Percentiles rank a stretch among this genome's conserved stretches.
These are phyloP conservation scores for Physeter macrocephalus DNA, from an alignment of 2,113 vertebrate genomes.

Conservation along the genomic window DNA sequence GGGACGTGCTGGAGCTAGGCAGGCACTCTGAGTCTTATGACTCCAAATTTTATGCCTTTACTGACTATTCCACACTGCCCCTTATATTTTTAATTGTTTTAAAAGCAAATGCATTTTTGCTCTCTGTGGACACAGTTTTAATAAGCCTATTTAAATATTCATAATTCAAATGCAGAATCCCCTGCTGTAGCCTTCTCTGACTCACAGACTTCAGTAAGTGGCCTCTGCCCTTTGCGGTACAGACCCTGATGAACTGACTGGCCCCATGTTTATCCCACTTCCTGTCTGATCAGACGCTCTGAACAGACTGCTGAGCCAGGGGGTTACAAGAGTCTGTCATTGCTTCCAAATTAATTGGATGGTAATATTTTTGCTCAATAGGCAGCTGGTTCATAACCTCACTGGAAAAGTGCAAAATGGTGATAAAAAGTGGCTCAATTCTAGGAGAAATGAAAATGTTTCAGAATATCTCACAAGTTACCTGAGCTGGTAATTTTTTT, in stretches of 20 bases:
- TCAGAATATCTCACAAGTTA: constrained; percentile 45
- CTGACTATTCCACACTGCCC: background rate
- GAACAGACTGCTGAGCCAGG: constrained; percentile 67
- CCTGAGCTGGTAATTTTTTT: background rate
- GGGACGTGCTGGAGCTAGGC: background rate
- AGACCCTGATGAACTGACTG: background rate
- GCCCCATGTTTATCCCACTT: background rate
- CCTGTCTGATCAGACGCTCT: constrained; percentile 47
- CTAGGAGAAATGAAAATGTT: constrained; percentile 42
- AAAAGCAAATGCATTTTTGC: constrained; percentile 48
- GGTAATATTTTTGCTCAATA: constrained; percentile 67
- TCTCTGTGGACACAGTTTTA: constrained; percentile 63
- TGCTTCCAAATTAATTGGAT: constrained; percentile 75
- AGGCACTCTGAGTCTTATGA: background rate
- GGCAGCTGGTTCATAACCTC: constrained; percentile 72
- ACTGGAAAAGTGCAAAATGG: constrained; percentile 62
- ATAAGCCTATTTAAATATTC: constrained; percentile 72
- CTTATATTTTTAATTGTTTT: constrained; percentile 69
- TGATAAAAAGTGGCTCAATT: constrained; percentile 60
- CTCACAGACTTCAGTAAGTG: constrained; percentile 31
- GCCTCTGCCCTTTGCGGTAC: constrained; percentile 22
- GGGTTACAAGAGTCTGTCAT: constrained; percentile 54
- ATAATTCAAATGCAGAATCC: constrained; percentile 56
- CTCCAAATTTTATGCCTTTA: background rate
- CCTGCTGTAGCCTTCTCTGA: constrained; percentile 21